Evolutionary conservation across 1,140 invertebrate genomes (phyloP).

Genomic region (Drosophila quadrilineata): DNA sequence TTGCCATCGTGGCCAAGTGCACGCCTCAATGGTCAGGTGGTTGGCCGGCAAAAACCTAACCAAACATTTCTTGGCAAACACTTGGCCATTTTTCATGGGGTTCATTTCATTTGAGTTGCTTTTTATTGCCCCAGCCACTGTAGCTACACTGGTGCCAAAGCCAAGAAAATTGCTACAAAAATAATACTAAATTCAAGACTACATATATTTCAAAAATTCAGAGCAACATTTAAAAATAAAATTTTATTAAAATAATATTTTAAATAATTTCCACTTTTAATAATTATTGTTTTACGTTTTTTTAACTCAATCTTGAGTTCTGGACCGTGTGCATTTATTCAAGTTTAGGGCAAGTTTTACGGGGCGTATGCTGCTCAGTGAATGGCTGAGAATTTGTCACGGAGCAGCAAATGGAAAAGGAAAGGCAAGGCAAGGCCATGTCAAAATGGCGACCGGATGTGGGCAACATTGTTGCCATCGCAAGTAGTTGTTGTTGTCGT

Average conservation of each 20-base stretch:
- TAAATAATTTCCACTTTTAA: neutral
- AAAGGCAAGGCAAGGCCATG: slow-evolving; percentile 23
- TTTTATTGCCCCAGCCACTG: slow-evolving; percentile 54
- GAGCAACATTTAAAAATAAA: neutral
- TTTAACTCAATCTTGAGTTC: neutral
- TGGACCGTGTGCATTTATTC: slow-evolving; percentile 11
- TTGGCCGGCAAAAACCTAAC: slow-evolving; percentile 60
- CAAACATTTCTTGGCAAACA: slow-evolving; percentile 78
- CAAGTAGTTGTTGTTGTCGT: slow-evolving; percentile 15
- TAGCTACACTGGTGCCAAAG: slow-evolving; percentile 25
- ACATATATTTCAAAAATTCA: neutral
- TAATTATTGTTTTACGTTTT: neutral
- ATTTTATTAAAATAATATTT: neutral
- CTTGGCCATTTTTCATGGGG: slow-evolving; percentile 74
- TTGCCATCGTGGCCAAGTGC: slow-evolving; percentile 55
- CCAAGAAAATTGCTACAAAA: too few relatives aligned
- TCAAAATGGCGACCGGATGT: slow-evolving; percentile 69
- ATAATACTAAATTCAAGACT: neutral
- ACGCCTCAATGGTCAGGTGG: slow-evolving; percentile 78
- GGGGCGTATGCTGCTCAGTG: slow-evolving; percentile 34
- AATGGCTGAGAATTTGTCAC: slow-evolving; percentile 60
- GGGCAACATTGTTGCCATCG: slow-evolving; percentile 67
- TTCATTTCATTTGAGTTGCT: slow-evolving; percentile 75
- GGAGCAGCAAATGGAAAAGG: slow-evolving; percentile 18
- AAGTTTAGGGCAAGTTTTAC: slow-evolving; percentile 48